Percentiles rank a stretch among this genome's conserved stretches.
These are phyloP conservation scores for Cerastoderma edule DNA, from an alignment of 2,888 invertebrate species.

Conservation along the genomic window DNA sequence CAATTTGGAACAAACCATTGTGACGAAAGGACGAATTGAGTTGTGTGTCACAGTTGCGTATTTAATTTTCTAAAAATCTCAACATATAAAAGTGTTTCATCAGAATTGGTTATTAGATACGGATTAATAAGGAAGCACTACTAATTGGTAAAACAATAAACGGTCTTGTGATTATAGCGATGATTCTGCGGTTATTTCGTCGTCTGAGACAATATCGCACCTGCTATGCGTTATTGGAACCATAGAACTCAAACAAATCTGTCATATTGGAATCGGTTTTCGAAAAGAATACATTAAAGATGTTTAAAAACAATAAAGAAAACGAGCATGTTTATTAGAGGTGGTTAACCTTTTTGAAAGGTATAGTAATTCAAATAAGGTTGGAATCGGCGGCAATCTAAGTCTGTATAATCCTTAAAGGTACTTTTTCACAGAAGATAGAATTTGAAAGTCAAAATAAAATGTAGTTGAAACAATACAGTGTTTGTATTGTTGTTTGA, in stretches of 20 bases:
- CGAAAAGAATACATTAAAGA: neutral
- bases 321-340: no score
- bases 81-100: no score
- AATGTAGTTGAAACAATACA: neutral
- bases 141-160: constrained; percentile 15
- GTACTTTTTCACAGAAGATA: neutral
- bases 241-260: constrained; percentile 4
- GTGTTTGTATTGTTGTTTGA: neutral
- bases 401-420: neutral
- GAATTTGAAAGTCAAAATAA: neutral
- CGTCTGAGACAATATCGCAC: constrained; percentile 13
- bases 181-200: constrained; percentile 1
- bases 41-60: no score
- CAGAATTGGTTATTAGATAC: no score
- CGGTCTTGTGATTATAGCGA: neutral
- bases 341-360: neutral
- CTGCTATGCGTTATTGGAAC: constrained; percentile 12
- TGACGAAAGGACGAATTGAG: no score
- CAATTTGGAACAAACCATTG: no score
- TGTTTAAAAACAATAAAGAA: neutral
- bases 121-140: neutral
- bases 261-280: constrained; percentile 2
- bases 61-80: no score
- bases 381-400: neutral
- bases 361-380: neutral